Percentiles rank a stretch among this genome's conserved stretches.
Evolutionary conservation across 2,113 vertebrate species (phyloP).

Genomic region (Syngnathoides biaculeatus): DNA sequence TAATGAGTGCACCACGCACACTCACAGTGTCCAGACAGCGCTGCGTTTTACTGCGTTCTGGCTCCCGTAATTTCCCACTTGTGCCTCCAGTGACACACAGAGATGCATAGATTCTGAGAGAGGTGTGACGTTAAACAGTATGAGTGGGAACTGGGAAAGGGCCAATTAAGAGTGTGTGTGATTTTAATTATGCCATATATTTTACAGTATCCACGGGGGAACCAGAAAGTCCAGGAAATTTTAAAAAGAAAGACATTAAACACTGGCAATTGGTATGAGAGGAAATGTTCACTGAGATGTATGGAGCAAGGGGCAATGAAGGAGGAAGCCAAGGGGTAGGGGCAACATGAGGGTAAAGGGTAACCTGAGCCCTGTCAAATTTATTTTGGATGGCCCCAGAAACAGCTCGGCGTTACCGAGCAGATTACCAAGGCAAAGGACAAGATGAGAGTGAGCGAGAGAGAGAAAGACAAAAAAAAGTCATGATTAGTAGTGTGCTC

Average conservation of each 20-base stretch:
- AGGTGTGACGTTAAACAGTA: slow-evolving; percentile 59
- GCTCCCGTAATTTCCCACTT: slow-evolving; percentile 62
- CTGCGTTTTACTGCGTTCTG: slow-evolving; percentile 56
- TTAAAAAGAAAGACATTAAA: slow-evolving; percentile 32
- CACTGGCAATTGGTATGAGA: slow-evolving; percentile 12
- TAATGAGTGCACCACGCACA: slow-evolving; percentile 58
- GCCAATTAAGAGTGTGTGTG: slow-evolving; percentile 66
- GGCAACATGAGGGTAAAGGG: slow-evolving; percentile 13
- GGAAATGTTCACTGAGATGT: slow-evolving; percentile 20
- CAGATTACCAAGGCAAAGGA: slow-evolving; percentile 42
- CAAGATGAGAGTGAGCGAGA: background rate
- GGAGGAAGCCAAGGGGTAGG: slow-evolving; percentile 4
- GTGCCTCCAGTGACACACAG: slow-evolving; percentile 50
- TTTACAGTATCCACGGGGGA: slow-evolving; percentile 47
- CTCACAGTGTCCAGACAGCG: slow-evolving; percentile 33
- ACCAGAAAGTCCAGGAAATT: slow-evolving; percentile 37
- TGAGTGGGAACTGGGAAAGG: slow-evolving; percentile 55
- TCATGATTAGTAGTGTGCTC: background rate
- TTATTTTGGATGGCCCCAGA: slow-evolving; percentile 69
- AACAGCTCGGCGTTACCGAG: slow-evolving; percentile 62
- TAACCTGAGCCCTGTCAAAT: slow-evolving; percentile 63
- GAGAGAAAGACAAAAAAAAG: background rate
- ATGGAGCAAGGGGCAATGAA: background rate
- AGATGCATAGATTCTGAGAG: slow-evolving; percentile 24
- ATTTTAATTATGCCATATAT: slow-evolving; percentile 64